phyloP scores from a whole-genome alignment of 1,140 invertebrate genomes.

The Heliothis virescens region DNA sequence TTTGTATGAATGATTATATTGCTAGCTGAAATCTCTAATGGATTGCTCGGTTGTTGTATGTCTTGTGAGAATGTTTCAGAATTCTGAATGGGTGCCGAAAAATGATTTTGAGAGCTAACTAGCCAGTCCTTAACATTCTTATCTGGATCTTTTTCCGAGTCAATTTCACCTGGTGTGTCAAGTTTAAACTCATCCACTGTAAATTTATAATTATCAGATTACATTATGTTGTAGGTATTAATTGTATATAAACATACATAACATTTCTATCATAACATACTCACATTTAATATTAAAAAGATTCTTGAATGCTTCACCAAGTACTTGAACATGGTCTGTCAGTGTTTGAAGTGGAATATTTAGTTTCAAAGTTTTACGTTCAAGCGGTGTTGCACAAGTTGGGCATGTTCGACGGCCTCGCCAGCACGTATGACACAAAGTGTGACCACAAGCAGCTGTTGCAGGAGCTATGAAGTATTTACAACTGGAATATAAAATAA shows the following conservation, averaged over 20 bases:
- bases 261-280: constrained; percentile 42
- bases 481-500: constrained; percentile 66
- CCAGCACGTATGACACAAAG: constrained; percentile 76
- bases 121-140: constrained; percentile 80
- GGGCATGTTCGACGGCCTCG: constrained; percentile 62
- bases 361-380: constrained; percentile 63
- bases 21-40: constrained; percentile 60
- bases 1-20: constrained; percentile 69
- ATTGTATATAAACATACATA: constrained; percentile 6
- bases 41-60: constrained; percentile 31
- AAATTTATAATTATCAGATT: constrained; percentile 53
- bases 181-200: constrained; percentile 71
- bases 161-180: constrained; percentile 51
- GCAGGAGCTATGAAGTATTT: constrained; percentile 72
- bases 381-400: constrained; percentile 59
- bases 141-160: constrained; percentile 58
- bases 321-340: constrained; percentile 65
- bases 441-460: constrained; percentile 74
- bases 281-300: constrained; percentile 74
- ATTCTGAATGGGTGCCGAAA: constrained; percentile 68
- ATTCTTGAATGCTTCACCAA: constrained; percentile 66
- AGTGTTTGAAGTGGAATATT: constrained; percentile 67
- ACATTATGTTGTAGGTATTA: neutral
- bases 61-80: constrained; percentile 64
- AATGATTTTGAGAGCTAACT: constrained; percentile 75